Evolutionary conservation across 2,797 vertebrate genomes (phyloP).

Genomic region (Allobates femoralis): DNA sequence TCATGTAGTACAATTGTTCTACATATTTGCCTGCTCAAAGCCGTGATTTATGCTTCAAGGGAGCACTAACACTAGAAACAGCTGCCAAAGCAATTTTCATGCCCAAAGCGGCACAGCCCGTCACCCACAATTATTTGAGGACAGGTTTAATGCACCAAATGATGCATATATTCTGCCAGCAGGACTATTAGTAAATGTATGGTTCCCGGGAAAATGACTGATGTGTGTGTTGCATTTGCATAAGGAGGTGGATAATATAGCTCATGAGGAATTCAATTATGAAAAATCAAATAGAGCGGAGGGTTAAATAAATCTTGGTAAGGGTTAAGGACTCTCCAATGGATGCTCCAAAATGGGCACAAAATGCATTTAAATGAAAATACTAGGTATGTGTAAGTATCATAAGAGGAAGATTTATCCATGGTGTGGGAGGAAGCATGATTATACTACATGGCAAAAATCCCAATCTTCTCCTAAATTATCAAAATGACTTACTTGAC

Average conservation of each 20-base stretch:
- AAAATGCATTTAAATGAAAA: neutral
- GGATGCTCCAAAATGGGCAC: neutral
- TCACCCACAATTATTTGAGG: conserved; percentile 51
- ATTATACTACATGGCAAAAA: too few species aligned
- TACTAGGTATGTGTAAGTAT: neutral
- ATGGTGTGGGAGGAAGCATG: neutral
- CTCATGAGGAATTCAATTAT: neutral
- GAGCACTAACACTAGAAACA: conserved; percentile 29
- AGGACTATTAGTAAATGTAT: conserved; percentile 34
- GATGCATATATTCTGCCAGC: conserved; percentile 44
- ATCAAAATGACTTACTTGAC: too few species aligned
- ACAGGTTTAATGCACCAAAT: conserved; percentile 44
- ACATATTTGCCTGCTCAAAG: conserved; percentile 16
- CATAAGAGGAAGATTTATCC: neutral
- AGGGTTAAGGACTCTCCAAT: neutral
- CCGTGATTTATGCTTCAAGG: conserved; percentile 10
- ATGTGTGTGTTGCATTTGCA: neutral
- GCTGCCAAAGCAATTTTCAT: conserved; percentile 47
- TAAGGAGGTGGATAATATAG: neutral
- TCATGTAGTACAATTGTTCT: neutral
- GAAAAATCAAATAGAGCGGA: neutral
- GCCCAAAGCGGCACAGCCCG: conserved; percentile 26
- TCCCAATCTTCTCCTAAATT: too few species aligned
- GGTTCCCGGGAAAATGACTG: neutral
- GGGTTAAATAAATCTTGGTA: neutral